Evolutionary conservation across 2,113 vertebrate species (phyloP), one percentile per base, ranked within the genome.

Genomic region (Ardeotis arabs): DNA sequence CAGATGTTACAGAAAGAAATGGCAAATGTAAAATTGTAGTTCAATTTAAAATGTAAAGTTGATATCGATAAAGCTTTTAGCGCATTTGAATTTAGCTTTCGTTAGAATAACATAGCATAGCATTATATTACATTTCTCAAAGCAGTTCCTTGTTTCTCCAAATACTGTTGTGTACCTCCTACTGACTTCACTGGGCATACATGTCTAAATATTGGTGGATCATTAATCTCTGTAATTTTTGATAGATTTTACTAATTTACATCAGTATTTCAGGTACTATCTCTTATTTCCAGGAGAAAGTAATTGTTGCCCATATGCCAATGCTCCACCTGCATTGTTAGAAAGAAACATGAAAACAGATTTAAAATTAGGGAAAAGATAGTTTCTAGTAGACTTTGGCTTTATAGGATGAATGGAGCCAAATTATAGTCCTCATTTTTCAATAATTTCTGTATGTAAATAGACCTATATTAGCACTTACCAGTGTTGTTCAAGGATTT

Each of bases 121-220:
- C 55, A 56, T 79, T 63, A 19, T 12, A 58, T 80, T 77, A 23
- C 25, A 56, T 59, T 85, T 89, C 27, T 78, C 50, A 83, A 79
- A 95, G 39, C 44, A 74, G 28, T 84, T 95, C 31, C 24, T 13
- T 83, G 17, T 84, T 93, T 96, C 47, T 93, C n/a, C n/a, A n/a
- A n/a, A n/a, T n/a, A n/a, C n/a, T n/a, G n/a, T n/a, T n/a, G n/a
- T n/a, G n/a, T n/a, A n/a, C n/a, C n/a, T n/a, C n/a, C n/a, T n/a
- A n/a, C n/a, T n/a, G n/a, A n/a, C n/a, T n/a, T n/a, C 39, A 63
- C 33, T 41, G 39, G n/a, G 20, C 25, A 19, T 76, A 25, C 24
- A 10, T n/a, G 49, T 41, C 50, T 64, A 76, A 69, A 31, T 66
- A 47, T n/a, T 84, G 53, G 24, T 66, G 49, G 83, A 72, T 79